Percentiles rank a stretch among this genome's conserved stretches.
phyloP scores from a whole-genome alignment of 2,888 invertebrate genomes.

The Limenitis camilla region DNA sequence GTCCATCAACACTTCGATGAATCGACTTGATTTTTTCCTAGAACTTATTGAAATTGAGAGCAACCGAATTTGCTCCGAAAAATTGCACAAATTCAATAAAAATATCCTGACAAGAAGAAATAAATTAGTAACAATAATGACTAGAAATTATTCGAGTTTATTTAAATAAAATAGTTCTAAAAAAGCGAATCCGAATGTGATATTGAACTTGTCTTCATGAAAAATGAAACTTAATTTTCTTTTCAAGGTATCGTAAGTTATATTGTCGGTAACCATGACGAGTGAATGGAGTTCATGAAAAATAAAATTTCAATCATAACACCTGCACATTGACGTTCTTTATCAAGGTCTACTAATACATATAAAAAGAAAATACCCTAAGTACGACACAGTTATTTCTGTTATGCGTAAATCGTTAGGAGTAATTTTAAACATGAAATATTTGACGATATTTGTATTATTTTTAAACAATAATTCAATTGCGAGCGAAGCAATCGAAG shows the following conservation, averaged over 20 bases:
- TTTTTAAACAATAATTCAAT: neutral
- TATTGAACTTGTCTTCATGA: neutral
- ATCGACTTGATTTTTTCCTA: no score
- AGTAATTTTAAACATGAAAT: neutral
- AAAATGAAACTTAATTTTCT: neutral
- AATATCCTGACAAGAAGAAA: no score
- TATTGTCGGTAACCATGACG: slow-evolving; percentile 1
- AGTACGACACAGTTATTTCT: neutral
- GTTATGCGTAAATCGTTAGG: neutral
- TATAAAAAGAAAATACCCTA: slow-evolving; percentile 40
- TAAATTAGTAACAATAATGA: no score
- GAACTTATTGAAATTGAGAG: no score
- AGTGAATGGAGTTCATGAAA: slow-evolving; percentile 41
- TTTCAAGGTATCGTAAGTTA: slow-evolving; percentile 9
- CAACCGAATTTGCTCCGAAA: no score
- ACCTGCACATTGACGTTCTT: slow-evolving; percentile 56
- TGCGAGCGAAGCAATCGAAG: neutral
- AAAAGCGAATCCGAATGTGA: neutral
- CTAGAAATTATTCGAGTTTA: no score
- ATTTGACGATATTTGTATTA: neutral
- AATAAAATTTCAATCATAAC: slow-evolving; percentile 68
- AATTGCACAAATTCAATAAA: no score
- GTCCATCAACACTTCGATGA: no score
- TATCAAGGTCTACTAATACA: slow-evolving; percentile 41
- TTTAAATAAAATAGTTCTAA: neutral